Percentiles rank a stretch among this genome's conserved stretches.
These are phyloP conservation scores for Thaumetopoea pityocampa DNA, from an alignment of 1,140 invertebrate species.

Conservation along the genomic window DNA sequence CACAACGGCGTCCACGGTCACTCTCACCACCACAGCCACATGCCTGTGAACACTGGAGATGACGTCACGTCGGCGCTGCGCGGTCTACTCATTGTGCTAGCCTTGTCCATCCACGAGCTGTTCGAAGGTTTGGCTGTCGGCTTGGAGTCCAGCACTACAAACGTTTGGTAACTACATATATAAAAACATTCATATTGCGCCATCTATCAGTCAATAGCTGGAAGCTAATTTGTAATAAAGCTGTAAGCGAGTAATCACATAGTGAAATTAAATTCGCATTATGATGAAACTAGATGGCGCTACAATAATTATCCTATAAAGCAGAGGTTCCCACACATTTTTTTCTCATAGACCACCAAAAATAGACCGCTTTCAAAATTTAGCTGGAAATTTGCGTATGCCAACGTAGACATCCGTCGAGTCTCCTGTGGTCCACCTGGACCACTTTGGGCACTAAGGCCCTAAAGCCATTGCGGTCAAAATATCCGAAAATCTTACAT, in stretches of 20 bases:
- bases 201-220: slow-evolving; percentile 26
- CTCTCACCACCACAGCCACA: slow-evolving; percentile 74
- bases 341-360: no score
- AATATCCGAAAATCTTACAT: no score
- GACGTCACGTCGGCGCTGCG: slow-evolving; percentile 81
- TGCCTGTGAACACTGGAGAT: slow-evolving; percentile 70
- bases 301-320: no score
- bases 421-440: no score
- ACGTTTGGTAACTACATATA: slow-evolving; percentile 80
- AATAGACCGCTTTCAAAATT: no score
- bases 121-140: slow-evolving; percentile 95
- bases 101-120: slow-evolving; percentile 92
- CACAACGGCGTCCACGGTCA: slow-evolving; percentile 68
- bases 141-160: slow-evolving; percentile 80
- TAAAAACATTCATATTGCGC: slow-evolving; percentile 4
- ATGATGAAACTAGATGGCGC: slow-evolving; percentile 29
- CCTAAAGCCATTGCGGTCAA: no score
- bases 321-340: no score
- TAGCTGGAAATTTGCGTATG: no score
- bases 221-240: background rate
- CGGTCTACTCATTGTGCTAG: slow-evolving; percentile 88
- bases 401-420: no score
- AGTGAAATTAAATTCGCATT: no score
- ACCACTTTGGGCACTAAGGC: no score
- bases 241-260: no score